Evolutionary conservation across 1,140 invertebrate genomes (phyloP), one percentile per base, ranked within the genome.

Genomic region (Atta texana): DNA sequence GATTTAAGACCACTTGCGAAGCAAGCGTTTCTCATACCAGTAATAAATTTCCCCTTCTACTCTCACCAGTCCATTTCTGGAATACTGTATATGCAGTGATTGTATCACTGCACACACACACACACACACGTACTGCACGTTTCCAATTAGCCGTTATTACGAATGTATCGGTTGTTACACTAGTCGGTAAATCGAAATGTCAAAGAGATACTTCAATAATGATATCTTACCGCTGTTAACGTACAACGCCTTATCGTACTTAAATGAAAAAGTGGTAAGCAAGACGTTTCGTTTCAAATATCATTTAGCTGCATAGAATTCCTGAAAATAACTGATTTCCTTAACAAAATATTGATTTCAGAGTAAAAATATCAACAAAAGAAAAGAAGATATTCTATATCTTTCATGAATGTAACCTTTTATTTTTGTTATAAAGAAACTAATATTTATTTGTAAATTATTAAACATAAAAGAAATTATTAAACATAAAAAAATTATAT

Each of bases 91-190:
- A 7, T 10, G 28, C 39, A 28, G 63, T 5, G 24, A 24, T 76
- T 44, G 31, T 39, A 49, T 14, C 16, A 3, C 1, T 28, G 28
- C 44, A 12, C 39, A 14, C 6, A 16, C 24, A n/a, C 7, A 12
- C 18, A 16, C 24, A n/a, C 7, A n/a, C 31, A 0, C 31, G 31
- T 34, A 34, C 31, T 34, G 31, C 31, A 34, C 31, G n/a, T 12
- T 75, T 74, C 55, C 63, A 76, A 72, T 55, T 44, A 82, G 53
- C 18, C 12, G 21, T 75, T 76, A 84, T 84, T 84, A 84, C 24
- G 39, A 18, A 69, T 31, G 55, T 59, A 55, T 59, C 34, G 16
- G 80, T 61, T 75, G 69, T 59, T 84, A 75, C 21, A 61, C 69
- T 21, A 39, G n/a, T 76, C 34, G 57, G 53, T 51, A 51, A 84